Evolutionary conservation across 2,797 vertebrate genomes (phyloP), one percentile per base, ranked within the genome.

Genomic region (Enteromius fasciolatus): DNA sequence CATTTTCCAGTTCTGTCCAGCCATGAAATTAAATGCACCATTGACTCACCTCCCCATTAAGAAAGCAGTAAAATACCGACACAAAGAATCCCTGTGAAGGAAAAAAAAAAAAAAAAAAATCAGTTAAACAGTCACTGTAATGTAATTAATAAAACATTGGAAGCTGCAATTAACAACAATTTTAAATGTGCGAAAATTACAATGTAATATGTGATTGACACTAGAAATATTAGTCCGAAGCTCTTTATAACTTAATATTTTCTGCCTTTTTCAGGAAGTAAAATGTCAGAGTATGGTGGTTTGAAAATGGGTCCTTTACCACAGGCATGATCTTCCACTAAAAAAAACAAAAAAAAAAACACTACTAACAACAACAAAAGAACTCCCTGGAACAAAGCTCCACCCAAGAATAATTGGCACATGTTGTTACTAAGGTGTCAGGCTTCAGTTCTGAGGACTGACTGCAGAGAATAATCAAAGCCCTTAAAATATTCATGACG

Each of bases 51-150:
- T 99, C 98, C 70, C 97, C 97, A 33, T 99, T 99, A 87, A 99
- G 94, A 93, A 99, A 99, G 92, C 98, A 99, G 93, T 99, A 99
- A 94, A 99, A 99, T 78, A 99, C 97, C 2, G 98, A 99, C 83
- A 99, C 98, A 86, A 99, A 99, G 92, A 99, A 99, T 17, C 98
- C 98, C 96, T 96, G 90, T 14, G 54, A 91, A 90, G 64, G 54
- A 41, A 64, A 83, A 41, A 64, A 83, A 82, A n/a, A 1, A 28
- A 28, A 28, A 1, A 28, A 28, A 28, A 1, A 28, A 28, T 67
- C 2, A 68, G 31, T 25, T 63, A 69, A 66, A 74, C 39, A 31
- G 17, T 11, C 41, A 69, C n/a, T 33, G 33, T 33, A 33, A 33
- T 41, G n/a, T 10, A 77, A 76, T 44, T 74, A 74, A 74, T 10